These are phyloP conservation scores for Melanerpes aurifrons DNA, from an alignment of 2,113 vertebrate genomes.

Conservation along the genomic window DNA sequence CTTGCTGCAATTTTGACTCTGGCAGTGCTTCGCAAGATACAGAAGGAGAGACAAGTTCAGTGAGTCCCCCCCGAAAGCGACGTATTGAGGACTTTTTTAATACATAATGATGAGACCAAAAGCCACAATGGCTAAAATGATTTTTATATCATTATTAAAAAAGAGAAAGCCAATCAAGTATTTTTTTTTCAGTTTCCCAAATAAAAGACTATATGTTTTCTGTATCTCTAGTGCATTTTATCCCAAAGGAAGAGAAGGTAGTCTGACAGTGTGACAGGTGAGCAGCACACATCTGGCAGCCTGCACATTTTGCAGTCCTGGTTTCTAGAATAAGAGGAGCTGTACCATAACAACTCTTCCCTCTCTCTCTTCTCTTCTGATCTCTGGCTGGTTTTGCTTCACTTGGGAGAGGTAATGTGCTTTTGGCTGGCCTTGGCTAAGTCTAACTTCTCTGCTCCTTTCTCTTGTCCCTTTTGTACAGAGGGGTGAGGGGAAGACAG, in stretches of 20 bases:
- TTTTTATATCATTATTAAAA: background rate
- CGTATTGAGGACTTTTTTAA: slow-evolving; percentile 60
- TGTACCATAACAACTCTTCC: no score
- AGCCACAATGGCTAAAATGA: background rate
- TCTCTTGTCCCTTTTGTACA: no score
- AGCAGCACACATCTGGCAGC: background rate
- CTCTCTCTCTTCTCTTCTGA: no score
- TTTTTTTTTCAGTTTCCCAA: slow-evolving; percentile 21
- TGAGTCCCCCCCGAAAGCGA: slow-evolving; percentile 70
- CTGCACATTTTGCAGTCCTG: background rate
- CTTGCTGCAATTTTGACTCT: slow-evolving; percentile 72
- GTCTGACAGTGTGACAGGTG: background rate
- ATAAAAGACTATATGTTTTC: slow-evolving; percentile 14
- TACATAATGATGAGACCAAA: background rate
- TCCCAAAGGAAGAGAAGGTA: background rate
- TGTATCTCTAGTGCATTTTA: background rate
- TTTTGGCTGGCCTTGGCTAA: no score
- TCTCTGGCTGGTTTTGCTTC: no score
- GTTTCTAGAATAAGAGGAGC: background rate
- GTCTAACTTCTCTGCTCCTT: no score
- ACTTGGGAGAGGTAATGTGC: no score
- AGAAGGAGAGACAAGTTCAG: background rate
- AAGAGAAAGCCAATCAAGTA: background rate
- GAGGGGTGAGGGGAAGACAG: no score
- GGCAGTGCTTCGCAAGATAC: background rate